Percentiles rank a stretch among this genome's conserved stretches.
Conservation (phyloP, 2,113 vertebrate species). For the Heterotis niloticus region DNA sequence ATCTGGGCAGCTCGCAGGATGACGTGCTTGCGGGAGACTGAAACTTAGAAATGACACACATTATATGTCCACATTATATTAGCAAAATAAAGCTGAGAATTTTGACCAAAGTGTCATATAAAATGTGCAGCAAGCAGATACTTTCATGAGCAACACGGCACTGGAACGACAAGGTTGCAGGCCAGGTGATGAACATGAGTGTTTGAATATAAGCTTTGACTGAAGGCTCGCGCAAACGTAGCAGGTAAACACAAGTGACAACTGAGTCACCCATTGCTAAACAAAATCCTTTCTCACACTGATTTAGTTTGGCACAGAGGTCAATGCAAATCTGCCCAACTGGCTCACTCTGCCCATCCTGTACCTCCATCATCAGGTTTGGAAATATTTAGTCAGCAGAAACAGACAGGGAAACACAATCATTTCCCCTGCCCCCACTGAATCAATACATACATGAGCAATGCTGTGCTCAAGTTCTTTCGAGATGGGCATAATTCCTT, state of each 20-base stretch:
- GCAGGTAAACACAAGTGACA: neutral
- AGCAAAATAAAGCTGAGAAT: too few species aligned
- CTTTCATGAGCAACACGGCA: too few species aligned
- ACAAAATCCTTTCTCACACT: neutral
- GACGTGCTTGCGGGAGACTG: too few species aligned
- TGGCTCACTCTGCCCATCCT: neutral
- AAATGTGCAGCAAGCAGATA: too few species aligned
- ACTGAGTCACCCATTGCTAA: neutral
- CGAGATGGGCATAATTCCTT: neutral
- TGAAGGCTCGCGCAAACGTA: neutral
- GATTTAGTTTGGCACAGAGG: neutral
- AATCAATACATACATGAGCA: conserved; percentile 26
- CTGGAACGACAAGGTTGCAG: too few species aligned
- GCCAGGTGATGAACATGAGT: too few species aligned
- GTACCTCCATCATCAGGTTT: neutral
- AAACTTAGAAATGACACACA: too few species aligned
- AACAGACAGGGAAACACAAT: neutral
- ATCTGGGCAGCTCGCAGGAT: too few species aligned
- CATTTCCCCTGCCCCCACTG: neutral
- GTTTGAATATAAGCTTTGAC: too few species aligned
- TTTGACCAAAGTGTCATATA: too few species aligned
- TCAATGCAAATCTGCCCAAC: too few species aligned
- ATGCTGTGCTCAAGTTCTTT: conserved; percentile 4
- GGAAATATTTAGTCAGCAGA: neutral
- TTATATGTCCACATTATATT: too few species aligned